Percentiles rank a stretch among this genome's conserved stretches.
phyloP scores from a whole-genome alignment of 2,113 vertebrate genomes.

The Entelurus aequoreus region DNA sequence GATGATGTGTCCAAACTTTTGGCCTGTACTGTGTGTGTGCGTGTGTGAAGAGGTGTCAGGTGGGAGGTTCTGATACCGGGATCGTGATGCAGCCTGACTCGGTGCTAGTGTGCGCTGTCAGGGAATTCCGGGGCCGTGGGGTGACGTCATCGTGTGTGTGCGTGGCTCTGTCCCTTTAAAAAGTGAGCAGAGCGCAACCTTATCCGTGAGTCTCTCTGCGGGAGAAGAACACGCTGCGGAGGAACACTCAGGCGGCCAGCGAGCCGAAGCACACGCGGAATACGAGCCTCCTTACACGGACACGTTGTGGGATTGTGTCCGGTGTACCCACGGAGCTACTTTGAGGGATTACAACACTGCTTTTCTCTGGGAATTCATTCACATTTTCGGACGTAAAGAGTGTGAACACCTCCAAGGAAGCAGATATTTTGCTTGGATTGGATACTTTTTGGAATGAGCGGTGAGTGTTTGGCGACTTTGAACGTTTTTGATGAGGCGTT shows the following conservation, averaged over 20 bases:
- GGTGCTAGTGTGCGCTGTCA: slow-evolving; percentile 59
- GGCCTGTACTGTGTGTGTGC: not conserved
- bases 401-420: not conserved
- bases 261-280: slow-evolving; percentile 3
- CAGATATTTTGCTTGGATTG: slow-evolving; percentile 11
- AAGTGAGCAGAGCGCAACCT: slow-evolving; percentile 54
- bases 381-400: slow-evolving; percentile 32
- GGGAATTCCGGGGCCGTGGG: slow-evolving; percentile 71
- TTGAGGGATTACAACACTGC: slow-evolving; percentile 28
- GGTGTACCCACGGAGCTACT: not conserved
- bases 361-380: slow-evolving; percentile 25
- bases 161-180: slow-evolving; percentile 69
- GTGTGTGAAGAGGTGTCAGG: not conserved
- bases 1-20: too few relatives aligned
- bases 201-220: slow-evolving; percentile 44
- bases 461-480: slow-evolving; percentile 38
- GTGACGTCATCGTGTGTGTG: slow-evolving; percentile 64
- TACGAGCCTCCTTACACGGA: not conserved
- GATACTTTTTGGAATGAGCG: slow-evolving; percentile 11
- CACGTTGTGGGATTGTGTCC: not conserved
- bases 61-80: slow-evolving; percentile 26
- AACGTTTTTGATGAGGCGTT: not conserved
- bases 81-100: slow-evolving; percentile 18
- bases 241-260: slow-evolving; percentile 11
- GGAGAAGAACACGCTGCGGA: slow-evolving; percentile 24